These are phyloP conservation scores for Dreissena polymorpha DNA, from an alignment of 1,140 invertebrate species.

Conservation along the genomic window DNA sequence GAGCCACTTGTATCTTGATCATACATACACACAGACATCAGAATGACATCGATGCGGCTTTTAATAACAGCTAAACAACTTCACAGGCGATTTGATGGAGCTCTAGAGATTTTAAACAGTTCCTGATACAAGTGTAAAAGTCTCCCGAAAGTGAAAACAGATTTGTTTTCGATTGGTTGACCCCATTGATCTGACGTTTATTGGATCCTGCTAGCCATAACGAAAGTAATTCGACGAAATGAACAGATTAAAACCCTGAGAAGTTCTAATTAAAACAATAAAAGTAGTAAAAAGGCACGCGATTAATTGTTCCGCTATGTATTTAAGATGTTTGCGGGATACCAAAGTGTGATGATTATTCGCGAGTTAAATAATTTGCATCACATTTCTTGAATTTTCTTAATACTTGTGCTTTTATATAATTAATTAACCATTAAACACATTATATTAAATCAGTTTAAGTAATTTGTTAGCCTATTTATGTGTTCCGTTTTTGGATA, in stretches of 20 bases:
- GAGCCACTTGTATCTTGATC: conserved; percentile 4
- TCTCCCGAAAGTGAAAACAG: conserved; percentile 41
- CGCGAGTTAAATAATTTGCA: no score
- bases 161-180: conserved; percentile 42
- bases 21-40: background rate
- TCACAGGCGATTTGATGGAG: conserved; percentile 18
- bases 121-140: background rate
- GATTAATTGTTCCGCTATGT: no score
- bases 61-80: conserved; percentile 16
- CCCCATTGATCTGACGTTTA: conserved; percentile 45
- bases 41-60: conserved; percentile 9
- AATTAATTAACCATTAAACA: no score
- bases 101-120: conserved; percentile 18
- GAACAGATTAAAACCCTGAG: background rate
- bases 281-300: background rate
- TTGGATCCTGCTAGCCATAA: conserved; percentile 19
- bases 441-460: no score
- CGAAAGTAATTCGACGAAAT: background rate
- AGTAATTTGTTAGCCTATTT: no score
- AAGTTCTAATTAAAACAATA: background rate
- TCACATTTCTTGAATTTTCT: no score
- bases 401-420: no score
- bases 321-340: no score
- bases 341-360: no score
- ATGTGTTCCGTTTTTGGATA: no score